Conservation (phyloP, 2,113 vertebrate genomes). For the Chaetodon trifascialis region DNA sequence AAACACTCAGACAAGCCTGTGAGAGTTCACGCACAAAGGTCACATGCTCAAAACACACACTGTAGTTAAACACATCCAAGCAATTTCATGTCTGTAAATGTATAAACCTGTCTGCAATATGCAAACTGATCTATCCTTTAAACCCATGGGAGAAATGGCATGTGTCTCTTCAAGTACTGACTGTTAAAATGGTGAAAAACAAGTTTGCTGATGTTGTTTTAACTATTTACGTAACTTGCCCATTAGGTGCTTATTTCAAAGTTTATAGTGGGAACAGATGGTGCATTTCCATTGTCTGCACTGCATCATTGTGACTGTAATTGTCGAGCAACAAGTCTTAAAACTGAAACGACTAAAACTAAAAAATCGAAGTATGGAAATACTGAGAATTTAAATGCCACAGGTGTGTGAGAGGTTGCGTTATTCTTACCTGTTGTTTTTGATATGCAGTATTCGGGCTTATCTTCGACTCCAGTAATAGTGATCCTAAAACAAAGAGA, state of each 20-base stretch:
- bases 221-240: not conserved
- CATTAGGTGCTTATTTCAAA: not conserved
- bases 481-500: conserved; percentile 88
- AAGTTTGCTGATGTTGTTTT: not conserved
- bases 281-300: not conserved
- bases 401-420: not conserved
- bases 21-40: not conserved
- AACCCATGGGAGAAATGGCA: not conserved
- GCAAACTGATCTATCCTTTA: not conserved
- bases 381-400: not conserved
- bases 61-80: not conserved
- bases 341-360: not conserved
- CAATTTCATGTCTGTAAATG: not conserved
- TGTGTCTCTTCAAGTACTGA: not conserved
- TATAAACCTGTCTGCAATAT: not conserved
- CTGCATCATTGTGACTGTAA: not conserved
- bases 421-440: conserved; percentile 95
- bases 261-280: not conserved
- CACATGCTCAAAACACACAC: not conserved
- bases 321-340: conserved; percentile 6
- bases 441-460: conserved; percentile 99
- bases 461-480: conserved; percentile 98
- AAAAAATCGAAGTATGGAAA: not conserved
- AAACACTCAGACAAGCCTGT: not conserved
- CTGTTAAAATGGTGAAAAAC: not conserved